Evolutionary conservation across 2,888 invertebrate genomes (phyloP).

Genomic region (Tetheella fluctuosa): DNA sequence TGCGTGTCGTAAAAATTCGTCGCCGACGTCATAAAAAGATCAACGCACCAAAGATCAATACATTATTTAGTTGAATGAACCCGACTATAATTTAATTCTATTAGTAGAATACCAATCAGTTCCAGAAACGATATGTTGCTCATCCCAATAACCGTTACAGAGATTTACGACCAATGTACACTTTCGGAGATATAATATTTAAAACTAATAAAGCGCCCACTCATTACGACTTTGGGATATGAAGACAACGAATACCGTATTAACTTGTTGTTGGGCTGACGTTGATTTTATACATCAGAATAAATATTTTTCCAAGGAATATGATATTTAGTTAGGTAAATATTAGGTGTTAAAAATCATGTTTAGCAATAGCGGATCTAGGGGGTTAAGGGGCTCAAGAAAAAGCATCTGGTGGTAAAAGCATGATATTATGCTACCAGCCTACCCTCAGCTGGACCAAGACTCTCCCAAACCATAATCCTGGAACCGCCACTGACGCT

Average conservation of each 20-base stretch:
- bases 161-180: conserved; percentile 51
- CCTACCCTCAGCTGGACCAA: too few species aligned
- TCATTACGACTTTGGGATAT: neutral
- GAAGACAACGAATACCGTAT: neutral
- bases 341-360: too few species aligned
- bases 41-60: conserved; percentile 36
- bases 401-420: too few species aligned
- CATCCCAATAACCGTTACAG: conserved; percentile 39
- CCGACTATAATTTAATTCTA: conserved; percentile 39
- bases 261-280: too few species aligned
- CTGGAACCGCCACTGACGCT: too few species aligned
- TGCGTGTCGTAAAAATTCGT: conserved; percentile 23
- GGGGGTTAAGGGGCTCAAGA: too few species aligned
- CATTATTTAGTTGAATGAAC: conserved; percentile 10
- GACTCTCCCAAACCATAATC: too few species aligned
- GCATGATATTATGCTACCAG: too few species aligned
- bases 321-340: too few species aligned
- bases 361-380: too few species aligned
- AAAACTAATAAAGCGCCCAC: conserved; percentile 32
- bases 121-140: conserved; percentile 35
- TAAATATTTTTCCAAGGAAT: too few species aligned
- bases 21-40: conserved; percentile 40
- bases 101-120: conserved; percentile 54
- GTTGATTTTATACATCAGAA: too few species aligned
- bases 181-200: conserved; percentile 37